Evolutionary conservation across 2,888 invertebrate species (phyloP).

Genomic region (Prenolepis imparis): DNA sequence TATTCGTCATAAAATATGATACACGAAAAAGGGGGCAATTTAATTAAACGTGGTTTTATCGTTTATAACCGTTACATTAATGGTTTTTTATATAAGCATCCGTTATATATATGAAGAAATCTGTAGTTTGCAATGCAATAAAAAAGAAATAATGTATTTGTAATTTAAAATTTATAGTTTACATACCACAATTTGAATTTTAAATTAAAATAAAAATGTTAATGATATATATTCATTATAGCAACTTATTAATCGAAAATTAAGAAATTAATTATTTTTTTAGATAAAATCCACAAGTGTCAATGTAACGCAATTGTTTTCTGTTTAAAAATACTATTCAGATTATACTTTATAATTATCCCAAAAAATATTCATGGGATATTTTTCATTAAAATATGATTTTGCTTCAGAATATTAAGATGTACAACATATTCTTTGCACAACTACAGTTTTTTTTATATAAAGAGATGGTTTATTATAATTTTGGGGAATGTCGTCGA

Average conservation of each 20-base stretch:
- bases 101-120: neutral
- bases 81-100: neutral
- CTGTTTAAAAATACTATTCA: neutral
- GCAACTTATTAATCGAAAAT: neutral
- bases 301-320: neutral
- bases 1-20: constrained; percentile 8
- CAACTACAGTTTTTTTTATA: neutral
- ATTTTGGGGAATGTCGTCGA: neutral
- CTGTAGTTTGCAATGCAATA: neutral
- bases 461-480: neutral
- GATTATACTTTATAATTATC: neutral
- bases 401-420: neutral
- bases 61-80: constrained; percentile 1
- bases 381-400: neutral
- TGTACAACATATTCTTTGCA: neutral
- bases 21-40: neutral
- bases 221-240: neutral
- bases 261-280: neutral
- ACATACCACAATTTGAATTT: constrained; percentile 1
- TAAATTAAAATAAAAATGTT: neutral
- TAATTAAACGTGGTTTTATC: constrained; percentile 27
- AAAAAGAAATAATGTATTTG: neutral
- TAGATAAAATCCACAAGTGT: neutral
- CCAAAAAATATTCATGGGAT: neutral
- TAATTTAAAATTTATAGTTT: neutral